phyloP scores from a whole-genome alignment of 2,113 vertebrate genomes.

The Argyrosomus japonicus region DNA sequence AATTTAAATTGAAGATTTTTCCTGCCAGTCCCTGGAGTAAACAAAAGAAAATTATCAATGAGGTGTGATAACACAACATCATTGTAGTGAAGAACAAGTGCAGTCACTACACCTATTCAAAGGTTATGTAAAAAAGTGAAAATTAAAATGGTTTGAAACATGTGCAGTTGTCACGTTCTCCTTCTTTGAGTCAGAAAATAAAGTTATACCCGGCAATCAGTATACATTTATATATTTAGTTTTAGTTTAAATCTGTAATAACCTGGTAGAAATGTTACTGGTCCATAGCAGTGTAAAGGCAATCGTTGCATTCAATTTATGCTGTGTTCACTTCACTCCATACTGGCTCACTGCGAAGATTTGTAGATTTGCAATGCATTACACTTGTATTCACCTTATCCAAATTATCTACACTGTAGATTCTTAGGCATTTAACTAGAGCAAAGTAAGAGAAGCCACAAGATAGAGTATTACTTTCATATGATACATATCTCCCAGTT shows the following conservation, averaged over 20 bases:
- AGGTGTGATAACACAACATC: not conserved
- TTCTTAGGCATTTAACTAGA: not conserved
- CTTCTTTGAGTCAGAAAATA: not conserved
- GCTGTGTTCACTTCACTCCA: not conserved
- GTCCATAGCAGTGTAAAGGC: not conserved
- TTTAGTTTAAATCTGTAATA: not conserved
- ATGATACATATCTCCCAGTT: not conserved
- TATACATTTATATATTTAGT: not conserved
- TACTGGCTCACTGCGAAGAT: not conserved
- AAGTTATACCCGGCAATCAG: not conserved
- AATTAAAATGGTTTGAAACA: not conserved
- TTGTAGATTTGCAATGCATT: not conserved
- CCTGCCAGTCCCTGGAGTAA: not conserved
- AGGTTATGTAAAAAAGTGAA: not conserved
- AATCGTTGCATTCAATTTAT: not conserved
- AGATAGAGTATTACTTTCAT: no score
- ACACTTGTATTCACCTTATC: not conserved
- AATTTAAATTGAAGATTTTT: not conserved
- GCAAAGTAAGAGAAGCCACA: not conserved
- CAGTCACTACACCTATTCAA: not conserved
- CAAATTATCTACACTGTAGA: not conserved
- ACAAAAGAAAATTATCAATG: slow-evolving; percentile 7
- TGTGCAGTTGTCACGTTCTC: not conserved
- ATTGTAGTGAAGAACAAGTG: not conserved
- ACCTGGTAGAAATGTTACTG: not conserved